phyloP scores from a whole-genome alignment of 2,797 vertebrate genomes.

The Tarsius wallacei region DNA sequence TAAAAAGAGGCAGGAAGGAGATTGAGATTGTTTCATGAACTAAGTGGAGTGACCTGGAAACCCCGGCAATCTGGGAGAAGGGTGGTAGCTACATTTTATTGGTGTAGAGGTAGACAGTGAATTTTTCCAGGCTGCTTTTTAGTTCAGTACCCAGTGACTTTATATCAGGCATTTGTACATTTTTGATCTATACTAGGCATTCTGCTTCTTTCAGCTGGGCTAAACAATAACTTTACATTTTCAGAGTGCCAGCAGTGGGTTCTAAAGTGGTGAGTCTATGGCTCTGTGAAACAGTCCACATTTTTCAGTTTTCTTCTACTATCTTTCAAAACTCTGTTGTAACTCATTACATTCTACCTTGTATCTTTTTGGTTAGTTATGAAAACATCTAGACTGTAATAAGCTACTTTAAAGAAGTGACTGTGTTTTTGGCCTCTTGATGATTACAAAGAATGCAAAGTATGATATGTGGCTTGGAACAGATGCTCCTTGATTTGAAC shows the following conservation, averaged over 20 bases:
- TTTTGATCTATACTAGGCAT: background rate
- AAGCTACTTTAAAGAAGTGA: background rate
- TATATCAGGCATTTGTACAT: background rate
- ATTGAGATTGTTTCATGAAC: background rate
- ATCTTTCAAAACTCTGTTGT: background rate
- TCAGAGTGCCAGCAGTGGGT: background rate
- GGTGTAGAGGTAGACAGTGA: background rate
- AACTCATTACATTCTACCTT: background rate
- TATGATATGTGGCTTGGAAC: background rate
- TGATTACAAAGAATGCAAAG: background rate
- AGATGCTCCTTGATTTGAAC: background rate
- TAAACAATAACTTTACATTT: background rate
- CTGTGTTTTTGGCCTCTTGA: background rate
- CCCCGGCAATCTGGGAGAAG: background rate
- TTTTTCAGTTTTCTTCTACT: background rate
- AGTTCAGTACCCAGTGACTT: background rate
- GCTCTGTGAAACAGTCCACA: background rate
- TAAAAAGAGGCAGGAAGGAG: background rate
- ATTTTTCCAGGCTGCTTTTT: constrained; percentile 12
- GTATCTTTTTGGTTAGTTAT: background rate
- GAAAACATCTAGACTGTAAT: background rate
- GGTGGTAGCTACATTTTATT: background rate
- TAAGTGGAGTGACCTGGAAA: background rate
- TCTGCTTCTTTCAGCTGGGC: background rate
- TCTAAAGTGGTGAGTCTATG: background rate